Conservation (phyloP, 2,888 invertebrate species). For the Mythimna loreyi region DNA sequence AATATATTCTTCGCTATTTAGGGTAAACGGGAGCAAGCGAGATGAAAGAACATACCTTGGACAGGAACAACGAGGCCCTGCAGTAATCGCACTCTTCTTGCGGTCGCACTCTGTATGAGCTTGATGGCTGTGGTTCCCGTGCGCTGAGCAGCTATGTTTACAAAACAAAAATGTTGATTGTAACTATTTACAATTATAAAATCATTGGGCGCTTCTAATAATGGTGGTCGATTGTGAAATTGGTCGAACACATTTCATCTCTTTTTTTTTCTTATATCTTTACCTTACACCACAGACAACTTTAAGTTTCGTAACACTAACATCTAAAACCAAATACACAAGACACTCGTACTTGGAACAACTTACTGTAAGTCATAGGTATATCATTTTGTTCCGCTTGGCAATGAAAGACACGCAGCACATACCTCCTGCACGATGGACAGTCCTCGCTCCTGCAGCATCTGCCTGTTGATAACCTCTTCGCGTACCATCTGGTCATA, state of each 20-base stretch:
- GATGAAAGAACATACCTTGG: constrained; percentile 92
- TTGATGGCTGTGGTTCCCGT: constrained; percentile 29
- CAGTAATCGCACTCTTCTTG: constrained; percentile 95
- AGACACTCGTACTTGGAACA: too few relatives aligned
- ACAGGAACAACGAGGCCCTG: constrained; percentile 95
- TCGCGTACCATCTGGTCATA: constrained; percentile 39
- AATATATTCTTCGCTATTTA: too few relatives aligned
- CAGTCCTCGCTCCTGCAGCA: constrained; percentile 28
- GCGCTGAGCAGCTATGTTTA: constrained; percentile 7
- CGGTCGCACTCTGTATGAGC: constrained; percentile 67
- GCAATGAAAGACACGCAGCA: too few relatives aligned
- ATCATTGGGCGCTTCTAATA: neutral
- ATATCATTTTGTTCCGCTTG: too few relatives aligned
- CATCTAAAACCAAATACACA: too few relatives aligned
- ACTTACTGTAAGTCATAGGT: too few relatives aligned
- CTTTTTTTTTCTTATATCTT: too few relatives aligned
- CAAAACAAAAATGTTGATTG: constrained; percentile 17
- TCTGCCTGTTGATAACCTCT: constrained; percentile 41
- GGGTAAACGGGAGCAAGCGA: neutral
- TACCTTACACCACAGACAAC: too few relatives aligned
- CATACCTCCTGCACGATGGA: constrained; percentile 11
- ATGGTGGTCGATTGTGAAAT: too few relatives aligned
- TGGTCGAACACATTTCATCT: neutral
- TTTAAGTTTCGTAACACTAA: too few relatives aligned
- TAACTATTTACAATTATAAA: neutral